Base-by-base conservation (phyloP, 2,888 invertebrate species). In the Xestia rhomboidea region DNA sequence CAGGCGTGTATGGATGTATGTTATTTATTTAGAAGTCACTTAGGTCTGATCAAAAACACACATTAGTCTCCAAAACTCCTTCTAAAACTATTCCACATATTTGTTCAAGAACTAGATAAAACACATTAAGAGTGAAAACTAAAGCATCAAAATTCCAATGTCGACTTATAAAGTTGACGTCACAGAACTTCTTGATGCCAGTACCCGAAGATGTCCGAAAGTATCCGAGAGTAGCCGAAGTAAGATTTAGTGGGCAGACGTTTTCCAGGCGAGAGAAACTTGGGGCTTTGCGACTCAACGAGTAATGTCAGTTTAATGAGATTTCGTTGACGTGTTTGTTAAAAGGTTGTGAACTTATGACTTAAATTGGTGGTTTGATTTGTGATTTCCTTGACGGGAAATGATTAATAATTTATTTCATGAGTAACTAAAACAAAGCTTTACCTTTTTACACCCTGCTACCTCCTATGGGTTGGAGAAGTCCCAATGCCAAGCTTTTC, bases 171-270 rank as follows among this genome's bases (percentile, higher is more conserved):
- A 83, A 88, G 75, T 88, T 87, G 66, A 68, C 34, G 57, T 83
- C 72, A 77, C 54, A 49, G 21, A 83, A 86, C 69, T 86, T 83
- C 66, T 86, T 84, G 76, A 81, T 86, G 79, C 77, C 46, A 73
- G 63, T 68, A 54, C 51, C 73, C 75, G 80, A 79, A 67, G 70
- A 44, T 67, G 63, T 76, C 84, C 71, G 81, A 84, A 84, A 84
- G 87, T 79, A 86, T 67, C 57, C 74, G 69, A 84, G 80, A 41
- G 69, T 49, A 86, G 70, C 69, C 74, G 83, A 88, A 81, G 57
- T 73, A 77, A 88, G 88, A 87, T 87, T 88, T 88, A 87, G 81
- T 84, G 86, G 73, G 70, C 75, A 74, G 76, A 81, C 74, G 79
- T 34, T 85, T 66, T 51, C 51, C 18, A 73, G 62, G 64, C 64